These are phyloP conservation scores for Cyprinus carpio DNA, from an alignment of 2,113 vertebrate species.

Conservation along the genomic window DNA sequence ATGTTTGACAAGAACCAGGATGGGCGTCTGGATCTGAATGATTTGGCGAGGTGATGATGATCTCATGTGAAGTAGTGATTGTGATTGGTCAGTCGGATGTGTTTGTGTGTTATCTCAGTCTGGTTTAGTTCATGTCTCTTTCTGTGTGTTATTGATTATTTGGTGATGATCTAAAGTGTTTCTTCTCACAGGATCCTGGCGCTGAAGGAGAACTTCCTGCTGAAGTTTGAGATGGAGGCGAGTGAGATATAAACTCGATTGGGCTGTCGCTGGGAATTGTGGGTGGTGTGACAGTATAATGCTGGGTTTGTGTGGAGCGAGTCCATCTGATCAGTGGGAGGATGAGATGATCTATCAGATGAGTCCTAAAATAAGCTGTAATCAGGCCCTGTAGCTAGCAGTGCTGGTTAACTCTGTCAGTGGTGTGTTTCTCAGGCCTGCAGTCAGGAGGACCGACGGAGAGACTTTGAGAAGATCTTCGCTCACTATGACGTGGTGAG, in stretches of 20 bases:
- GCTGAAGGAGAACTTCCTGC: slow-evolving; percentile 92
- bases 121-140: neutral
- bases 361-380: neutral
- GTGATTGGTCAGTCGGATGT: neutral
- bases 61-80: no score
- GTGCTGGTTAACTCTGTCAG: no score
- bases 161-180: neutral
- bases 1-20: slow-evolving; percentile 91
- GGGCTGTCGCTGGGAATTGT: neutral
- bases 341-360: no score
- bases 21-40: slow-evolving; percentile 87
- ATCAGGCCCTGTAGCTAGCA: no score
- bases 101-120: neutral
- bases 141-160: neutral
- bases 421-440: slow-evolving; percentile 74
- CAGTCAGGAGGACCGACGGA: slow-evolving; percentile 83
- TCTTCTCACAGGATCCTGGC: slow-evolving; percentile 81
- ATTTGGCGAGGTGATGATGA: slow-evolving; percentile 84
- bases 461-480: slow-evolving; percentile 94
- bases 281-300: neutral
- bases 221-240: slow-evolving; percentile 94
- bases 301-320: neutral
- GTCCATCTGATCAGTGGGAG: slow-evolving; percentile 44
- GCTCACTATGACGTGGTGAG: slow-evolving; percentile 86
- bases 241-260: slow-evolving; percentile 59